Evolutionary conservation across 2,113 vertebrate species (phyloP).

Genomic region (Sphyrna mokarran): DNA sequence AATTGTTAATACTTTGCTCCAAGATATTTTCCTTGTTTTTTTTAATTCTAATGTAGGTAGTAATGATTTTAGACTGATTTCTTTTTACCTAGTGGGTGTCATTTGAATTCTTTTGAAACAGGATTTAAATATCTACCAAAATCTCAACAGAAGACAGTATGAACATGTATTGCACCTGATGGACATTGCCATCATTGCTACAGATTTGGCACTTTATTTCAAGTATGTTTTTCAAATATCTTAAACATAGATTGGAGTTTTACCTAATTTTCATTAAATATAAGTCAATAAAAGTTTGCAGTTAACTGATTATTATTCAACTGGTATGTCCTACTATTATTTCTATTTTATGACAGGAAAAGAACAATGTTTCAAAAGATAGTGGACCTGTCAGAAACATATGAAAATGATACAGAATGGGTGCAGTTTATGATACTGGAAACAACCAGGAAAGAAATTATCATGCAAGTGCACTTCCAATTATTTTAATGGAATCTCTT

Average conservation of each 20-base stretch:
- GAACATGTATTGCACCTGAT: conserved; percentile 64
- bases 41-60: background rate
- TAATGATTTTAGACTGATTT: background rate
- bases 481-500: conserved; percentile 66
- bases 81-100: background rate
- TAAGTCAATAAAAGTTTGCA: background rate
- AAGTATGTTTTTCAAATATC: conserved; percentile 53
- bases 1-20: background rate
- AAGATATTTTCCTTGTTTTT: background rate
- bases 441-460: conserved; percentile 67
- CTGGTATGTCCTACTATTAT: background rate
- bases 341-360: conserved; percentile 50
- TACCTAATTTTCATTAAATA: background rate
- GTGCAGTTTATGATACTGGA: conserved; percentile 69
- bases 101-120: conserved; percentile 42
- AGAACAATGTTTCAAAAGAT: conserved; percentile 73
- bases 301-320: background rate
- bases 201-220: conserved; percentile 69
- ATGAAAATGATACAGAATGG: conserved; percentile 59
- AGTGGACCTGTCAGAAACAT: conserved; percentile 68
- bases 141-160: conserved; percentile 63
- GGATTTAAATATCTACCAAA: conserved; percentile 65
- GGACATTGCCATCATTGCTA: conserved; percentile 69
- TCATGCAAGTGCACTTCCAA: conserved; percentile 53
- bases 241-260: background rate